Conservation (phyloP, 2,113 vertebrate species). For the Romanogobio albipinnatus region DNA sequence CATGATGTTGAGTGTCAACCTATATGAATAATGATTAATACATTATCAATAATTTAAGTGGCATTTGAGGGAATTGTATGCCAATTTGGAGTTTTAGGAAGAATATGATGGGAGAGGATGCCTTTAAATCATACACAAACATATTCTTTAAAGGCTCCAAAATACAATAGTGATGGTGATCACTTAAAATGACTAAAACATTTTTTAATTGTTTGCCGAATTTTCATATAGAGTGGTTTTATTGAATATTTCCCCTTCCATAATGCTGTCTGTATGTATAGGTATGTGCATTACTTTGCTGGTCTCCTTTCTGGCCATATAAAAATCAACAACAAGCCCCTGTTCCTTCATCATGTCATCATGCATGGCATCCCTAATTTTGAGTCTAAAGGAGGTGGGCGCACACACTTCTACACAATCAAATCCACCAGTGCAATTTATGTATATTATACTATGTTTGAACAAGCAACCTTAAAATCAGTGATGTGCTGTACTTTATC, state of each 20-base stretch:
- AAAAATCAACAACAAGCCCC: slow-evolving; percentile 98
- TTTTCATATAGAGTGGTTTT: neutral
- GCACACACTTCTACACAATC: neutral
- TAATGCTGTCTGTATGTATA: slow-evolving; percentile 54
- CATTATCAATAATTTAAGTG: neutral
- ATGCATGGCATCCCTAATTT: slow-evolving; percentile 98
- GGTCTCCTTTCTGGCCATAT: slow-evolving; percentile 93
- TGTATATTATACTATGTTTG: neutral
- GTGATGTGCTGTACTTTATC: neutral
- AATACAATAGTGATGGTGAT: neutral
- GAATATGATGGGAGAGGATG: neutral
- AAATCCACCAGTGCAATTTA: neutral
- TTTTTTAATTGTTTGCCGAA: neutral
- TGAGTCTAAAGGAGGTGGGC: slow-evolving; percentile 90
- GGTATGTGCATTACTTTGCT: slow-evolving; percentile 97
- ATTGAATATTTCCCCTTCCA: neutral
- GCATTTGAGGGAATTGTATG: neutral
- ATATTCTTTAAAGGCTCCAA: neutral
- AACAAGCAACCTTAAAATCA: neutral
- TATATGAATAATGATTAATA: neutral
- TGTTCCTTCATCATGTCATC: slow-evolving; percentile 97
- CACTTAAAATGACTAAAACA: neutral
- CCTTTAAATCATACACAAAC: neutral
- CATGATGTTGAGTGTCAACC: neutral
- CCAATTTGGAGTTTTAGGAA: neutral